These are phyloP conservation scores for Corythoichthys intestinalis DNA, from an alignment of 2,113 vertebrate genomes.

Conservation along the genomic window DNA sequence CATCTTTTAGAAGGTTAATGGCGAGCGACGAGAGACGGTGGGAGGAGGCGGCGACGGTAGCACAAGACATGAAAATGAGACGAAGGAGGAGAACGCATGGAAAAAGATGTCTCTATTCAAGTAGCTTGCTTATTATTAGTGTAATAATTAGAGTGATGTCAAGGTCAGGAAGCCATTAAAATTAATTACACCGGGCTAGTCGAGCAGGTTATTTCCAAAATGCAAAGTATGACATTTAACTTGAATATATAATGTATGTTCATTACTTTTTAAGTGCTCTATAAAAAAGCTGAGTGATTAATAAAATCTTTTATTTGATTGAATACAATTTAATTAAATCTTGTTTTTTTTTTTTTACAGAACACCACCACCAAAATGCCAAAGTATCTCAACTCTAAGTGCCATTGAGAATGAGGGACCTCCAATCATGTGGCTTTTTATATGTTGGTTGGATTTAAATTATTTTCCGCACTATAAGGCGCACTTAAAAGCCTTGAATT, in stretches of 20 bases:
- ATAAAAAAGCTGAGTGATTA: background rate
- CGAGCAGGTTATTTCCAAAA: background rate
- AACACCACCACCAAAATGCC: no score
- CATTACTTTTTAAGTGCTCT: no score
- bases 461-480: no score
- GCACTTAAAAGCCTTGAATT: no score
- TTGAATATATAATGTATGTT: no score
- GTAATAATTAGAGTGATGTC: background rate
- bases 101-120: background rate
- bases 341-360: no score
- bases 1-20: conserved; percentile 26
- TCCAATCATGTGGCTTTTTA: no score
- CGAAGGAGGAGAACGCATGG: background rate
- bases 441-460: no score
- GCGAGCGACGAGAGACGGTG: conserved; percentile 21
- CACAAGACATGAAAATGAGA: background rate
- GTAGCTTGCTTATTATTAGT: background rate
- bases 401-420: no score
- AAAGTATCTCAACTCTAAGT: no score
- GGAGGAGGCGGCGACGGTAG: background rate
- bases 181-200: background rate
- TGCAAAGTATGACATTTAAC: background rate
- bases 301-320: no score
- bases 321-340: no score
- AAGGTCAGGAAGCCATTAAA: background rate